phyloP scores from a whole-genome alignment of 2,797 vertebrate genomes.

The Anabacerthia variegaticeps region DNA sequence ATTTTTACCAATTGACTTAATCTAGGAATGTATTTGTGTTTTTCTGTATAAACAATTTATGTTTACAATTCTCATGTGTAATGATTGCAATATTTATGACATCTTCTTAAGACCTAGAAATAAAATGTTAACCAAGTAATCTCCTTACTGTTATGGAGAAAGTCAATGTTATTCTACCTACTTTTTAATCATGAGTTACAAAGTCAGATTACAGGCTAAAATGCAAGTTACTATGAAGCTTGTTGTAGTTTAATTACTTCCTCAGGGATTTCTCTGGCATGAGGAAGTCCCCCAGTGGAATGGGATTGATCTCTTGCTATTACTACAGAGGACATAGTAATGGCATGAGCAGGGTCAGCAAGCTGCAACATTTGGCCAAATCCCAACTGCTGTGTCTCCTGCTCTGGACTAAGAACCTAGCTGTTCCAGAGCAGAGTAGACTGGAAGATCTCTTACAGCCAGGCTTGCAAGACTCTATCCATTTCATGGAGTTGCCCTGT shows the following conservation, averaged over 20 bases:
- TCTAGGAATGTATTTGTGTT: background rate
- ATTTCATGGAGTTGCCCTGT: background rate
- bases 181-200: background rate
- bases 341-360: background rate
- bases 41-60: background rate
- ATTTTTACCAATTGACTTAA: background rate
- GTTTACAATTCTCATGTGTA: background rate
- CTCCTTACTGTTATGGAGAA: background rate
- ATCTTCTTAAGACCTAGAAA: background rate
- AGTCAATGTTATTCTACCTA: background rate
- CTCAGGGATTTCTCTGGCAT: background rate
- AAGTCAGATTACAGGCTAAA: background rate
- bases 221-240: background rate
- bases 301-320: background rate
- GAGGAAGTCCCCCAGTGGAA: background rate
- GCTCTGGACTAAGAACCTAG: background rate
- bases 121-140: background rate
- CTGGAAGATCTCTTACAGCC: background rate
- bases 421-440: background rate
- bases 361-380: background rate
- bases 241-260: constrained; percentile 40
- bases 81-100: background rate
- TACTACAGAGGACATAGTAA: background rate
- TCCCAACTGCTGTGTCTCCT: background rate
- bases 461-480: background rate